These are phyloP conservation scores for Oncorhynchus clarkii DNA, from an alignment of 2,113 vertebrate genomes.

Conservation along the genomic window DNA sequence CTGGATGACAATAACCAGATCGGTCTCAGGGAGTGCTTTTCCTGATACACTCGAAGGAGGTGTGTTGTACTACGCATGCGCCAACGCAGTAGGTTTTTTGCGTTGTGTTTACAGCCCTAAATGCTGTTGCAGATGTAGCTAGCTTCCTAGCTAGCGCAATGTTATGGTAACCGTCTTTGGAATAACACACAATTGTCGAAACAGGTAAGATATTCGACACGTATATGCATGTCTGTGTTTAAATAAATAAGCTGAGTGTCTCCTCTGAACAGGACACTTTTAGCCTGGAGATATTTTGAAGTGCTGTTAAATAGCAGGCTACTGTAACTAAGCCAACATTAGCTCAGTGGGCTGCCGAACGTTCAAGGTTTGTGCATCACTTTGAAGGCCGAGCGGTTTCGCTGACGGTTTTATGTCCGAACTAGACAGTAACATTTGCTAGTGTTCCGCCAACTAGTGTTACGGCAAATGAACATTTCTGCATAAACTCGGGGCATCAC, in stretches of 20 bases:
- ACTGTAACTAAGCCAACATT: too few species aligned
- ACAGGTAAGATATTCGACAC: slow-evolving; percentile 56
- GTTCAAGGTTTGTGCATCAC: neutral
- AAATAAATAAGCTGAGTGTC: neutral
- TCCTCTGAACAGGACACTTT: neutral
- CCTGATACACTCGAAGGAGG: neutral
- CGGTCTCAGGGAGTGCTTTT: too few species aligned
- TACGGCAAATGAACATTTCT: too few species aligned
- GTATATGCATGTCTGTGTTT: neutral
- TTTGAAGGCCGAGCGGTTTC: neutral
- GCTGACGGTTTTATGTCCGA: neutral
- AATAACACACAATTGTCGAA: slow-evolving; percentile 54
- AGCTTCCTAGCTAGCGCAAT: slow-evolving; percentile 52
- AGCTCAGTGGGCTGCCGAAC: neutral
- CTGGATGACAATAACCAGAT: too few species aligned
- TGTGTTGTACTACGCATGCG: slow-evolving; percentile 63
- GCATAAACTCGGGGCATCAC: too few species aligned
- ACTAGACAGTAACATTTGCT: neutral
- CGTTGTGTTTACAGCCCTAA: slow-evolving; percentile 76
- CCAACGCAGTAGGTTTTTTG: slow-evolving; percentile 57
- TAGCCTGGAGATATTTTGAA: neutral
- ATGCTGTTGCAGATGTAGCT: slow-evolving; percentile 52
- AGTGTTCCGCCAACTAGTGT: too few species aligned
- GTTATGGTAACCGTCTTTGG: slow-evolving; percentile 57
- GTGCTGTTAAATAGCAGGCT: neutral